These are phyloP conservation scores for Thera obeliscata DNA, from an alignment of 2,888 invertebrate genomes.

Conservation along the genomic window DNA sequence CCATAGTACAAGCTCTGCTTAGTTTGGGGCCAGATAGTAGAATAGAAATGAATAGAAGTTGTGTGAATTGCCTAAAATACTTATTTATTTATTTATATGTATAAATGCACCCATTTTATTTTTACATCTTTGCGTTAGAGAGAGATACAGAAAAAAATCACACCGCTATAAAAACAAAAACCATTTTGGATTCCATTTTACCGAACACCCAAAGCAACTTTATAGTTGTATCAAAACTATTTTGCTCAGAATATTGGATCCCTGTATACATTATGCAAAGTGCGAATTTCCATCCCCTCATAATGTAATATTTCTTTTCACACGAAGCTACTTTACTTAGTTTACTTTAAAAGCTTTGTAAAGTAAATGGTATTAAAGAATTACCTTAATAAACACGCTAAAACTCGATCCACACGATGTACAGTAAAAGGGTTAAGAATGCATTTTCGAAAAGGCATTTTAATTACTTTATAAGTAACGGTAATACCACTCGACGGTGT, in stretches of 20 bases:
- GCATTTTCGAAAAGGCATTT: slow-evolving; percentile 1
- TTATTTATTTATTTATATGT: too few species aligned
- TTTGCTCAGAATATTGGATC: slow-evolving; percentile 59
- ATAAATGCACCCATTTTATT: not conserved
- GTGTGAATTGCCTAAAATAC: too few species aligned
- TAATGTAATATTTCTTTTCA: slow-evolving; percentile 33
- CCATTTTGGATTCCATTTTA: slow-evolving; percentile 25
- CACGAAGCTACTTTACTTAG: slow-evolving; percentile 22
- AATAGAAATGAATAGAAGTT: too few species aligned
- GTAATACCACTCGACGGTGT: not conserved
- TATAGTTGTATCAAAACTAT: slow-evolving; percentile 53
- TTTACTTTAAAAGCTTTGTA: slow-evolving; percentile 16
- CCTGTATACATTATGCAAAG: slow-evolving; percentile 65
- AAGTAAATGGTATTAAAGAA: slow-evolving; percentile 11
- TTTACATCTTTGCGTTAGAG: slow-evolving; percentile 1
- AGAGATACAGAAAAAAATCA: slow-evolving; percentile 8
- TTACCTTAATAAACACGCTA: not conserved
- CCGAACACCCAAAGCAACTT: slow-evolving; percentile 34
- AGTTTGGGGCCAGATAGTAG: too few species aligned
- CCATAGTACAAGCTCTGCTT: too few species aligned
- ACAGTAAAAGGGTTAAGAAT: not conserved
- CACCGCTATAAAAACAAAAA: slow-evolving; percentile 13
- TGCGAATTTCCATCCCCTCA: slow-evolving; percentile 36
- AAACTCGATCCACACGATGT: not conserved
- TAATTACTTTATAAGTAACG: not conserved